phyloP scores from a whole-genome alignment of 2,113 vertebrate species.

The Noctilio leporinus region DNA sequence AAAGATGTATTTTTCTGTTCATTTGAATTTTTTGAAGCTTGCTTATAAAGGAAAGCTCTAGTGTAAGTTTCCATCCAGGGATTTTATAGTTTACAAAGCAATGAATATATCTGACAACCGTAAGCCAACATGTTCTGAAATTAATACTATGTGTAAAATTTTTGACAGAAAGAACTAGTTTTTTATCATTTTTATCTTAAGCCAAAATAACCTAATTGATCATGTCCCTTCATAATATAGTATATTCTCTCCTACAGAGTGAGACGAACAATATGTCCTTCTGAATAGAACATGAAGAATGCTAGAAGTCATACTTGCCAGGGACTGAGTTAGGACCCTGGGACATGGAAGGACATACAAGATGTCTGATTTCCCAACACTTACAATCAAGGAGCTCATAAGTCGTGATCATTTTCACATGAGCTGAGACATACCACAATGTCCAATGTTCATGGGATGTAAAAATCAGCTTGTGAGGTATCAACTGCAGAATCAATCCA shows the following conservation, averaged over 20 bases:
- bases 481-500: background rate
- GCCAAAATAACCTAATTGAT: background rate
- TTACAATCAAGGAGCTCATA: background rate
- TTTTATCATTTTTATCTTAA: background rate
- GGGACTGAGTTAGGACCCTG: background rate
- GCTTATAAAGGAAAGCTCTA: background rate
- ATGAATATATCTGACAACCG: background rate
- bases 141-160: background rate
- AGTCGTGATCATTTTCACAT: background rate
- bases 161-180: background rate
- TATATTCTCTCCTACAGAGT: background rate
- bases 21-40: background rate
- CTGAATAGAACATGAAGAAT: background rate
- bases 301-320: background rate
- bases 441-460: background rate
- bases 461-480: background rate
- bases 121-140: slow-evolving; percentile 7
- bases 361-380: background rate
- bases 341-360: background rate
- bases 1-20: background rate
- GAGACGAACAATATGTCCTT: background rate
- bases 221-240: background rate
- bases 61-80: background rate
- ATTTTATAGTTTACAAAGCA: background rate
- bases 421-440: background rate